Conservation (phyloP, 2,797 vertebrate genomes). For the Anolis apletophallus region DNA sequence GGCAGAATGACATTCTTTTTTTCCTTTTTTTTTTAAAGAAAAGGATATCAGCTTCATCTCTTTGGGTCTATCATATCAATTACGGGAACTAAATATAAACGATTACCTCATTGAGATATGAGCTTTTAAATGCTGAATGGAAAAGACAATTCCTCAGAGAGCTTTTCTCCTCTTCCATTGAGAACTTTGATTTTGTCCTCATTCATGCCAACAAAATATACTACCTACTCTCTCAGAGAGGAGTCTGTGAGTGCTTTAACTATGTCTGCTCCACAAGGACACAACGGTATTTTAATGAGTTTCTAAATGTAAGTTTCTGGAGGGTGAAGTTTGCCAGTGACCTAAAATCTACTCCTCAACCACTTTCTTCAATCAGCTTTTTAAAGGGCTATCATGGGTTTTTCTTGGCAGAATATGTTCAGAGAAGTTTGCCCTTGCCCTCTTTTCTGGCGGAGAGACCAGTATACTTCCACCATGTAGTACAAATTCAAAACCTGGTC, state of each 20-base stretch:
- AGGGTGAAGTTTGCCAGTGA: slow-evolving; percentile 41
- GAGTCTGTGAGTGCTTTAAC: slow-evolving; percentile 61
- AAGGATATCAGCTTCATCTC: slow-evolving; percentile 5
- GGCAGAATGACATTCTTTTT: background rate
- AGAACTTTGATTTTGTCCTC: slow-evolving; percentile 16
- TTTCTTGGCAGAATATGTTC: too few relatives aligned
- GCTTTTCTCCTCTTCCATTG: background rate
- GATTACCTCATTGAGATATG: slow-evolving; percentile 26
- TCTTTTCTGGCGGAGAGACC: too few relatives aligned
- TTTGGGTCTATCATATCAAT: slow-evolving; percentile 47
- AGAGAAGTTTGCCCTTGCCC: too few relatives aligned
- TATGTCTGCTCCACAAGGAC: slow-evolving; percentile 59
- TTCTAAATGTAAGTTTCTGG: slow-evolving; percentile 73
- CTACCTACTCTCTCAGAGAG: slow-evolving; percentile 49
- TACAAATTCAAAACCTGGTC: too few relatives aligned
- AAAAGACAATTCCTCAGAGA: background rate
- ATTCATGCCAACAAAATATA: slow-evolving; percentile 57
- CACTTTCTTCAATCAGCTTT: slow-evolving; percentile 49
- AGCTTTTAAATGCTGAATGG: slow-evolving; percentile 22
- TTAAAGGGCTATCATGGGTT: too few relatives aligned
- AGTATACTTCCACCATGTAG: too few relatives aligned
- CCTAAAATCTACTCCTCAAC: slow-evolving; percentile 36
- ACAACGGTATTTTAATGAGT: slow-evolving; percentile 67
- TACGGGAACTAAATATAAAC: slow-evolving; percentile 26
- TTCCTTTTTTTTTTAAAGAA: background rate